Conservation (phyloP, 2,888 invertebrate species). For the Drosophila stalkeri region DNA sequence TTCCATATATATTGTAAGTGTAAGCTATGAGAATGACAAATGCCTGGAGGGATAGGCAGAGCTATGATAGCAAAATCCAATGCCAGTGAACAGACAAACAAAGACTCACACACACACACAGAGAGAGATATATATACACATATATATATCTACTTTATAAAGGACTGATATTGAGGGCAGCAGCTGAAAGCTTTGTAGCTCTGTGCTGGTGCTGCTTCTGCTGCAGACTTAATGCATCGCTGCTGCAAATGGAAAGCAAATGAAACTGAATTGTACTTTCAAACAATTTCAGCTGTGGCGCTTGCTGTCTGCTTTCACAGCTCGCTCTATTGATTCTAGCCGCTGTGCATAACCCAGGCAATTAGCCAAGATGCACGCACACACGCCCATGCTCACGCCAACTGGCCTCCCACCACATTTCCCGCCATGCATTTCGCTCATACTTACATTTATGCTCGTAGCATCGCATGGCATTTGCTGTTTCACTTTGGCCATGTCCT, state of each 20-base stretch:
- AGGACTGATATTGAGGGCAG: constrained; percentile 6
- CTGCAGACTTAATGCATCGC: constrained; percentile 51
- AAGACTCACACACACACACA: constrained; percentile 6
- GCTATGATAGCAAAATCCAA: constrained; percentile 28
- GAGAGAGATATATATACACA: neutral
- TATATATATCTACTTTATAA: constrained; percentile 7
- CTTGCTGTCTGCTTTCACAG: constrained; percentile 13
- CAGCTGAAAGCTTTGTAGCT: constrained; percentile 8
- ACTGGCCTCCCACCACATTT: neutral
- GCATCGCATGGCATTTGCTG: constrained; percentile 74
- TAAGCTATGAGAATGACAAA: constrained; percentile 34
- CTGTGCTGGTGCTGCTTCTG: constrained; percentile 40
- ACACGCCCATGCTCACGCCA: constrained; percentile 11
- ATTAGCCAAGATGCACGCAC: constrained; percentile 60
- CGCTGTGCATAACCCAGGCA: constrained; percentile 58
- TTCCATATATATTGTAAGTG: constrained; percentile 24
- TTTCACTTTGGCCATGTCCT: constrained; percentile 78
- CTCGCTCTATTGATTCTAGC: constrained; percentile 51
- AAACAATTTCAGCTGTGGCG: constrained; percentile 29
- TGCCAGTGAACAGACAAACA: constrained; percentile 15
- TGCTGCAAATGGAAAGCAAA: constrained; percentile 72
- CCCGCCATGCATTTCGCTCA: constrained; percentile 4
- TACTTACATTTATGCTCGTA: constrained; percentile 78
- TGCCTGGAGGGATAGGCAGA: constrained; percentile 44
- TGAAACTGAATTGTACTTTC: constrained; percentile 62